These are phyloP conservation scores for Polypedilum pembai DNA, from an alignment of 1,140 invertebrate genomes.

Conservation along the genomic window DNA sequence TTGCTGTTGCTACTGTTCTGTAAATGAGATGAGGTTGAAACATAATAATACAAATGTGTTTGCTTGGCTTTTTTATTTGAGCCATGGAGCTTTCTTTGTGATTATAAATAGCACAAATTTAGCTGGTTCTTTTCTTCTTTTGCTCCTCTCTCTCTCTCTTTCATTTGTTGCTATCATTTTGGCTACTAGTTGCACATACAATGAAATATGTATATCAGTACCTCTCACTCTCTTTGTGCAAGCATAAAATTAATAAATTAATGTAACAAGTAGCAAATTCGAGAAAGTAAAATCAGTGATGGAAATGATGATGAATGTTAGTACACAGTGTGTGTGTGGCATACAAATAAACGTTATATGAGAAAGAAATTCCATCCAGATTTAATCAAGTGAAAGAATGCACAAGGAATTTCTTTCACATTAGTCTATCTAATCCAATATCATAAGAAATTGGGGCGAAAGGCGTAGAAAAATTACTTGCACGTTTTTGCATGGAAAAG, in stretches of 20 bases:
- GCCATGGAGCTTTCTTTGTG: not conserved
- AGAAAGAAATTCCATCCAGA: not conserved
- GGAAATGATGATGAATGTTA: slow-evolving; percentile 7
- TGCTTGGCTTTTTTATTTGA: not conserved
- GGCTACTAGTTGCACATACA: not conserved
- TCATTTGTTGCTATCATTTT: not conserved
- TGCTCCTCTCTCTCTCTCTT: not conserved
- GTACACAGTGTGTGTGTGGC: not conserved
- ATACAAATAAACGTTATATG: not conserved
- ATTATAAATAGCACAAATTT: slow-evolving; percentile 4
- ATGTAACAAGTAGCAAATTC: not conserved
- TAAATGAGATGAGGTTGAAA: not conserved
- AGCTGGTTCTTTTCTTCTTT: not conserved
- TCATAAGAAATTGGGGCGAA: not conserved
- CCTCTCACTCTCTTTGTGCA: not conserved
- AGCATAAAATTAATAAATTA: slow-evolving; percentile 4
- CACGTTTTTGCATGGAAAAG: not conserved
- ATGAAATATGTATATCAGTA: not conserved
- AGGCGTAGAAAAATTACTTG: not conserved
- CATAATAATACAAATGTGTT: not conserved
- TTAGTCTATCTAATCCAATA: not conserved
- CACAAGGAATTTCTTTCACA: not conserved
- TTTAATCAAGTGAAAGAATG: not conserved
- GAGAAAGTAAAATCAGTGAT: not conserved
- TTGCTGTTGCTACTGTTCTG: not conserved